These are phyloP conservation scores for Pseudolaguvia tuberculata DNA, from an alignment of 2,113 vertebrate genomes.

Conservation along the genomic window DNA sequence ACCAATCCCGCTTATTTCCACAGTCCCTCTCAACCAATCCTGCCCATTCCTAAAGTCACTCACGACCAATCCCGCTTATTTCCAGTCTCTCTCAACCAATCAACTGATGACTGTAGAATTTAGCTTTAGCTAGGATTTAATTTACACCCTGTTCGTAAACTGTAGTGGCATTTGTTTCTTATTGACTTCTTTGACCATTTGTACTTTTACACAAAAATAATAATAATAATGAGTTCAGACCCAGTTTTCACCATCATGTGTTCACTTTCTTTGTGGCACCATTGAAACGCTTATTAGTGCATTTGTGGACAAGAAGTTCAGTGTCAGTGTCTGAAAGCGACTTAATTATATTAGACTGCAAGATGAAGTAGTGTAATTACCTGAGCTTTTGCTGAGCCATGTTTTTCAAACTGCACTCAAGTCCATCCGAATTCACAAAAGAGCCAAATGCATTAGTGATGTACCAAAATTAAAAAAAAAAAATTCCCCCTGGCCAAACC, in stretches of 20 bases:
- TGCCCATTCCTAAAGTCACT: too few relatives aligned
- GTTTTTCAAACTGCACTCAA: not conserved
- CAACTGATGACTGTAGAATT: too few relatives aligned
- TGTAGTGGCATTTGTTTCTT: not conserved
- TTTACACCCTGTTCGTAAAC: too few relatives aligned
- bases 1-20: too few relatives aligned
- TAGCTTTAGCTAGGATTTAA: too few relatives aligned
- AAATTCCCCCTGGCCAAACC: not conserved
- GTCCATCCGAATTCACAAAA: slow-evolving; percentile 1
- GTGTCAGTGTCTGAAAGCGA: slow-evolving; percentile 17
- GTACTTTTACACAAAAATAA: not conserved
- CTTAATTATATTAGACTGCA: slow-evolving; percentile 23
- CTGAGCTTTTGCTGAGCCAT: slow-evolving; percentile 2
- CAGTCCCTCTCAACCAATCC: too few relatives aligned
- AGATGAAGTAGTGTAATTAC: not conserved
- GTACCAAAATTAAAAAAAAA: slow-evolving; percentile 5
- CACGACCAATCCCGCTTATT: too few relatives aligned
- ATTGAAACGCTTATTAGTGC: slow-evolving; percentile 2
- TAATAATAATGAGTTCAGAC: not conserved
- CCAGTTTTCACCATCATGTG: not conserved
- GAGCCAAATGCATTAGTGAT: slow-evolving; percentile 3
- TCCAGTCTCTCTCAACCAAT: not conserved
- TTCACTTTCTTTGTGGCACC: not conserved
- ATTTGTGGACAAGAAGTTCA: slow-evolving; percentile 8
- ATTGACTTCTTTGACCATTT: not conserved